Base-by-base conservation (phyloP, 2,113 vertebrate genomes). In the Bambusicola thoracicus region DNA sequence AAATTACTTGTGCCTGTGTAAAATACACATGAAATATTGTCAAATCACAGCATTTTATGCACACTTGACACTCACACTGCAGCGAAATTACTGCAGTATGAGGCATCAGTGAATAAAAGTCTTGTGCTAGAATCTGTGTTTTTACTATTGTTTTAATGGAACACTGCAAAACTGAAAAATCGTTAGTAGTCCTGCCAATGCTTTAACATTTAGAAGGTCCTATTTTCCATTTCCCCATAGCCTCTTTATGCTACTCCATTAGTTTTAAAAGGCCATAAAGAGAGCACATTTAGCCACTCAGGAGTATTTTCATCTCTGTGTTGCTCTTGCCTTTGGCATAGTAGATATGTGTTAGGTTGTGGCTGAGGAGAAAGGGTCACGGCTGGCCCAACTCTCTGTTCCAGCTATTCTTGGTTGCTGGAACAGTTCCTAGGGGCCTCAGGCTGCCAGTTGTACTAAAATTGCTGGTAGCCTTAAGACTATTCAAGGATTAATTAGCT, bases 391-490 rank as follows among this genome's bases (percentile, higher is more conserved):
- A 74, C 81, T 89, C 68, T 72, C 76, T 48, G 11, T 78, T 90
- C 58, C 70, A 90, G 93, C 92, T 95, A 95, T 96, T 96, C 92
- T 90, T 69, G 94, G 94, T 76, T 95, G 94, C 94, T 95, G 95
- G 95, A 96, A 69, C 86, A 93, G 89, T 89, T 96, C 94, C 95
- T 95, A 68, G 78, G 92, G 83, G 94, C 86, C 89, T 36, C 77
- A 49, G 96, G 91, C 90, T 96, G 89, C 92, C 94, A 92, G 69
- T 68, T 94, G 89, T 56, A 58, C 90, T 93, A 32, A 89, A 95
- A 94, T 83, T 84, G 90, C 88, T 90, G 73, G 66, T 95, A 94
- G 91, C 92, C 92, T 81, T 95, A 92, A 92, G 89, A 93, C 90
- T 95, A 41, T 94, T 94, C 88, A 89, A 94, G 90, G 66, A 96